phyloP scores from a whole-genome alignment of 2,888 invertebrate genomes.

The Acanthosoma haemorrhoidale region DNA sequence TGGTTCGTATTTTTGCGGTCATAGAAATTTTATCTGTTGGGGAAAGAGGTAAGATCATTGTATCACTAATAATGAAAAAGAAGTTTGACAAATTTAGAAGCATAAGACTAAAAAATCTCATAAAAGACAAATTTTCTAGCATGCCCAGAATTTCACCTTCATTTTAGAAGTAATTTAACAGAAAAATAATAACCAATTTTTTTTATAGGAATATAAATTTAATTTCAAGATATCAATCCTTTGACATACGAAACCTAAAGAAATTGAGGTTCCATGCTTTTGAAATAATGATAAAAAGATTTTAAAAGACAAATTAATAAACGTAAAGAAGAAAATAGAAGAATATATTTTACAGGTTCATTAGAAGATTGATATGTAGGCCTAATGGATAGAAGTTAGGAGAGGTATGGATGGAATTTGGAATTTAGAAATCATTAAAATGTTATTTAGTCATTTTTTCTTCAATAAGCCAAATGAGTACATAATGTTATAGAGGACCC shows the following conservation, averaged over 20 bases:
- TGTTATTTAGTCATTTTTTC: not conserved
- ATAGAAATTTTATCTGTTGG: too few relatives aligned
- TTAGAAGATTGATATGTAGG: not conserved
- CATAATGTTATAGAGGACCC: conserved; percentile 13
- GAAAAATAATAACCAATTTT: not conserved
- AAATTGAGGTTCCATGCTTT: not conserved
- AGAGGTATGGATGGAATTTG: not conserved
- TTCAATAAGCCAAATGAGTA: not conserved
- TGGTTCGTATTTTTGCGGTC: too few relatives aligned
- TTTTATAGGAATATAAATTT: too few relatives aligned
- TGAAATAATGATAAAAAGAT: not conserved
- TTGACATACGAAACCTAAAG: not conserved
- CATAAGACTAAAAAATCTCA: not conserved
- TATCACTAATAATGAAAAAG: too few relatives aligned
- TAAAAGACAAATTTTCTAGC: not conserved
- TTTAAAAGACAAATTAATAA: too few relatives aligned
- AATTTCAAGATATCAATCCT: not conserved
- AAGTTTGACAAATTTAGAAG: too few relatives aligned
- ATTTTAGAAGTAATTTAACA: not conserved
- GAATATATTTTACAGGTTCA: not conserved
- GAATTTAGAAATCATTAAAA: not conserved
- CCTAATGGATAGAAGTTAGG: not conserved
- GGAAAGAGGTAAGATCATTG: too few relatives aligned
- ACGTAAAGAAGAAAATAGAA: not conserved
- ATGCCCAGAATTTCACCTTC: conserved; percentile 1